Percentiles rank a stretch among this genome's conserved stretches.
Conservation (phyloP, 2,888 invertebrate species). For the Dorcus hopei region DNA sequence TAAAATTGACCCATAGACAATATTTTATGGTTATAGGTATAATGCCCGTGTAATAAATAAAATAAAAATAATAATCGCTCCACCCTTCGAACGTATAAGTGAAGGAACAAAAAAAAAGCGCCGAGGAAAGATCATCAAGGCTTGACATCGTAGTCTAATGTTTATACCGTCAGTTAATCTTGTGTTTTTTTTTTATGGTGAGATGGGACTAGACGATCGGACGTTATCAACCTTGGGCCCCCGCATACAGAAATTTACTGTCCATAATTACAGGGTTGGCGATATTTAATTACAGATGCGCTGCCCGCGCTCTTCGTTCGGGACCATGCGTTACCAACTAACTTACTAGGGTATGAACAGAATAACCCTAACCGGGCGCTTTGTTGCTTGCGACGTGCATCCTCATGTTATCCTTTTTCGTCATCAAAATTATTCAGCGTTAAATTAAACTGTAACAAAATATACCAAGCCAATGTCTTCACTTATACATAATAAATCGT, state of each 20-base stretch:
- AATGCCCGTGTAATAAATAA: conserved; percentile 5
- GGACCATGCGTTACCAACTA: conserved; percentile 19
- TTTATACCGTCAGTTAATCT: conserved; percentile 31
- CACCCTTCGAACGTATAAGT: neutral
- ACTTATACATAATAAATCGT: too few relatives aligned
- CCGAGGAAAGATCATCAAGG: conserved; percentile 2
- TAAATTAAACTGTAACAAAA: too few relatives aligned
- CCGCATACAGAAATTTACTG: conserved; percentile 77
- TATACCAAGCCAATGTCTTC: too few relatives aligned
- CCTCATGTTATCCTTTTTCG: too few relatives aligned
- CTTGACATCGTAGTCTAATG: conserved; percentile 22
- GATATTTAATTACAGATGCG: conserved; percentile 76
- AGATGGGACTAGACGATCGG: conserved; percentile 48
- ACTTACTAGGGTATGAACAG: conserved; percentile 11
- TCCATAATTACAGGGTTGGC: conserved; percentile 81
- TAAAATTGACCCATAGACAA: neutral
- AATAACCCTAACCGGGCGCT: neutral
- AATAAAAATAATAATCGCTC: conserved; percentile 3
- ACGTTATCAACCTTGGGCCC: conserved; percentile 51
- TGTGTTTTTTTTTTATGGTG: conserved; percentile 24
- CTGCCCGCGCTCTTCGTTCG: conserved; percentile 43
- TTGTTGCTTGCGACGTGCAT: neutral
- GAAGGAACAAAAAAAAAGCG: neutral
- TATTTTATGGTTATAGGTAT: neutral
- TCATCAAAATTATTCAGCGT: too few relatives aligned